Evolutionary conservation across 2,888 invertebrate species (phyloP).

Genomic region (Pterobdella sp.): DNA sequence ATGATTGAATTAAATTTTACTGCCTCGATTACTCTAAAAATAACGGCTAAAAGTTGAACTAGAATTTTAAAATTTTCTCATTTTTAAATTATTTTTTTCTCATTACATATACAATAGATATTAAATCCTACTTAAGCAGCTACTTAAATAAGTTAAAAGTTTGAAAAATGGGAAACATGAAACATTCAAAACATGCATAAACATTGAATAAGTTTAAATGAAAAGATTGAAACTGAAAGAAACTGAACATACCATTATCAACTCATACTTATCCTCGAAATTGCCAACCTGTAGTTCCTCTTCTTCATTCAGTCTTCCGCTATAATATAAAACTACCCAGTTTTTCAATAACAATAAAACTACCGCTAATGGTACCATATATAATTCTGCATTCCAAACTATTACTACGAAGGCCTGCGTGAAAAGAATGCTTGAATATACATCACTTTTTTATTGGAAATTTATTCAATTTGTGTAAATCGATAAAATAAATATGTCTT

Average conservation of each 20-base stretch:
- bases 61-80: not conserved
- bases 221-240: not conserved
- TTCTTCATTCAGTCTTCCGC: slow-evolving; percentile 46
- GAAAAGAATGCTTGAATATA: not conserved
- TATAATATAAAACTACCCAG: slow-evolving; percentile 54
- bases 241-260: not conserved
- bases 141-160: not conserved
- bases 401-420: slow-evolving; percentile 68
- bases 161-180: not conserved
- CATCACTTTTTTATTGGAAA: not conserved
- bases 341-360: slow-evolving; percentile 72
- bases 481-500: slow-evolving; percentile 10
- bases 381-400: slow-evolving; percentile 88
- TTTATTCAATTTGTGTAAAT: not conserved
- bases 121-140: too few relatives aligned
- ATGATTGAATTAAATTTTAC: too few relatives aligned
- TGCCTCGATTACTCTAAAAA: too few relatives aligned
- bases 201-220: not conserved
- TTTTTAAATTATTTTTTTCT: too few relatives aligned
- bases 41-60: not conserved
- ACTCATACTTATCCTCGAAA: not conserved
- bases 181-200: not conserved
- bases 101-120: too few relatives aligned
- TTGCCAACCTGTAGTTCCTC: slow-evolving; percentile 45
- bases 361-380: slow-evolving; percentile 79